These are phyloP conservation scores for Andrena fulva DNA, from an alignment of 2,888 invertebrate genomes.

Conservation along the genomic window DNA sequence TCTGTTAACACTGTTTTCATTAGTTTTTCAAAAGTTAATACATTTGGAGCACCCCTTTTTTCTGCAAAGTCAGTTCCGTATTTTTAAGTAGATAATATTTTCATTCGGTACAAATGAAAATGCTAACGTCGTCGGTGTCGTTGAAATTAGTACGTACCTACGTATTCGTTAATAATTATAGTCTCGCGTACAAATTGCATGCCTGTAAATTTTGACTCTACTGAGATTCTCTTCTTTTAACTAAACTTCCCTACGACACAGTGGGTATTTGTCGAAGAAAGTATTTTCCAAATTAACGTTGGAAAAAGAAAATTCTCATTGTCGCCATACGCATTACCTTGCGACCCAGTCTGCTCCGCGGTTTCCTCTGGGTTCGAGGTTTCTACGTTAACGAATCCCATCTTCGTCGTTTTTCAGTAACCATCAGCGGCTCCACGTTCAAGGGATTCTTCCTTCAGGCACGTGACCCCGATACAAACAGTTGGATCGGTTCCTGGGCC, in stretches of 20 bases:
- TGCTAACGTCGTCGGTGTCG: no score
- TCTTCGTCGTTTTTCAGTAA: slow-evolving; percentile 84
- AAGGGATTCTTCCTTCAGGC: slow-evolving; percentile 95
- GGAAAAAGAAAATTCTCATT: not conserved
- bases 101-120: no score
- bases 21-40: no score
- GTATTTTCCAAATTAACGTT: not conserved
- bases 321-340: not conserved
- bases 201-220: no score
- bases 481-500: slow-evolving; percentile 92
- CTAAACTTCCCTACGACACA: not conserved
- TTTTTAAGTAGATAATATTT: no score
- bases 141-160: no score
- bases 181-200: no score
- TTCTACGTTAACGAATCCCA: not conserved
- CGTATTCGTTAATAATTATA: no score
- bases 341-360: not conserved
- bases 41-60: no score
- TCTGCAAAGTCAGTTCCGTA: no score
- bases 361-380: not conserved
- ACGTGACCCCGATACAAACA: slow-evolving; percentile 89
- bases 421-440: slow-evolving; percentile 87
- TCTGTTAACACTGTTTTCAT: no score
- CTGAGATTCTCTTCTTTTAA: no score
- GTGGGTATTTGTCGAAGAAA: not conserved